Conservation (phyloP, 2,113 vertebrate species). For the Colistium nudipinnis region DNA sequence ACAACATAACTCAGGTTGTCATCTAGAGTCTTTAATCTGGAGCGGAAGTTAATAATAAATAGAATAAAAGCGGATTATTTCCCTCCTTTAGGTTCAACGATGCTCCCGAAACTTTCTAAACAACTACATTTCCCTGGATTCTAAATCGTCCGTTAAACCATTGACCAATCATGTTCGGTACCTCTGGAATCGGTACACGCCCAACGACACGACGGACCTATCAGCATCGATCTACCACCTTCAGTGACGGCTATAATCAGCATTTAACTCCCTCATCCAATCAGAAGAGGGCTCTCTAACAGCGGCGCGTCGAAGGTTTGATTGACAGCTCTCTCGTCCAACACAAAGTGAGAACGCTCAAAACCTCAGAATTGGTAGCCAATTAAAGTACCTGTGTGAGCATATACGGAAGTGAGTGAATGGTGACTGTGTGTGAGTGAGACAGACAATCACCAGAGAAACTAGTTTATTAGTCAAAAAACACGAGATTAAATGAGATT, state of each 20-base stretch:
- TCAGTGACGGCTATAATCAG: fast-evolving
- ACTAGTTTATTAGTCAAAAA: background rate
- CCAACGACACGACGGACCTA: background rate
- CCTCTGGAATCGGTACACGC: background rate
- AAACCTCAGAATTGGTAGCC: background rate
- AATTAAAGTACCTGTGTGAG: background rate
- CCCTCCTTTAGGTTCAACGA: background rate
- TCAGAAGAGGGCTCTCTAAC: background rate
- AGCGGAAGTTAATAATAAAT: background rate
- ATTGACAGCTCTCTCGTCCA: constrained; percentile 27
- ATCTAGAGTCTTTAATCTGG: fast-evolving
- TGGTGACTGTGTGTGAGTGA: fast-evolving
- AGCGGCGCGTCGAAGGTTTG: fast-evolving
- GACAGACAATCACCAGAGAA: background rate
- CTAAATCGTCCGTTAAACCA: background rate
- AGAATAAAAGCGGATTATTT: background rate
- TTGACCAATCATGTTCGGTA: constrained; percentile 6
- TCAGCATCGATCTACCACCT: background rate
- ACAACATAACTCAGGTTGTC: fast-evolving
- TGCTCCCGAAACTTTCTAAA: background rate
- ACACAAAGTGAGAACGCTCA: constrained; percentile 12
- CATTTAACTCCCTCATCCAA: constrained; percentile 5
- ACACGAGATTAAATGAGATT: fast-evolving
- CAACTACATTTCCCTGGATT: background rate
- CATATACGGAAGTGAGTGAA: background rate